Conservation (phyloP, 1,140 invertebrate genomes). For the Proales similis region DNA sequence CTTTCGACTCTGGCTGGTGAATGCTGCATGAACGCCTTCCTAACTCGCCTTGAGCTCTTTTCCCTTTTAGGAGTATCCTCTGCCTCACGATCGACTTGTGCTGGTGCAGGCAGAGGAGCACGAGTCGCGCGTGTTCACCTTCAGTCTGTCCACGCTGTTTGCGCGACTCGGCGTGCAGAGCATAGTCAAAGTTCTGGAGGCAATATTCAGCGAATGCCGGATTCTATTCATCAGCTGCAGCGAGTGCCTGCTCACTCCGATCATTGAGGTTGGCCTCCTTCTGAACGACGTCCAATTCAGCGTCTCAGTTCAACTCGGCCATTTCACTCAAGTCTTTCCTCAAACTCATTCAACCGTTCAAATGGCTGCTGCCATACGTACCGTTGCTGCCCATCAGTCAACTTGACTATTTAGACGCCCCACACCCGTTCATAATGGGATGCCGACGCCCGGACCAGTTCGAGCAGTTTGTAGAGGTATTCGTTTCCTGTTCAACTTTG, state of each 20-base stretch:
- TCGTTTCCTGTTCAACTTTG: background rate
- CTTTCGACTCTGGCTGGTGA: conserved; percentile 11
- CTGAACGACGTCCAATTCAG: background rate
- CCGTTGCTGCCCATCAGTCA: background rate
- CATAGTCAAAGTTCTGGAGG: background rate
- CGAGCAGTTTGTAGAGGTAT: conserved; percentile 5
- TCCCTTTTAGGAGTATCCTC: no score
- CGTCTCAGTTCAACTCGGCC: background rate
- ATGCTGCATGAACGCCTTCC: background rate
- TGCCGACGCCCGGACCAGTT: background rate
- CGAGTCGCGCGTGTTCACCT: conserved; percentile 10
- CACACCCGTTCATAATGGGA: conserved; percentile 34
- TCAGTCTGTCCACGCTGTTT: conserved; percentile 9
- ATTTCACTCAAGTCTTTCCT: conserved; percentile 14
- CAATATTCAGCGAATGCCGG: conserved; percentile 3
- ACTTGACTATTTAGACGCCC: conserved; percentile 25
- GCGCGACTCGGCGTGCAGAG: background rate
- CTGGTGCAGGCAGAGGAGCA: conserved; percentile 9
- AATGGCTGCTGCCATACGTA: conserved; percentile 31
- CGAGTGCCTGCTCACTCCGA: conserved; percentile 5
- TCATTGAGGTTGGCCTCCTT: background rate
- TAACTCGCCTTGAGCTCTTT: no score
- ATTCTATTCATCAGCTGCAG: conserved; percentile 24
- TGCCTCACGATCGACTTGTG: no score
- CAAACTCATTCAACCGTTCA: conserved; percentile 33